Conservation (phyloP, 2,113 vertebrate genomes). For the Alethe castanea region DNA sequence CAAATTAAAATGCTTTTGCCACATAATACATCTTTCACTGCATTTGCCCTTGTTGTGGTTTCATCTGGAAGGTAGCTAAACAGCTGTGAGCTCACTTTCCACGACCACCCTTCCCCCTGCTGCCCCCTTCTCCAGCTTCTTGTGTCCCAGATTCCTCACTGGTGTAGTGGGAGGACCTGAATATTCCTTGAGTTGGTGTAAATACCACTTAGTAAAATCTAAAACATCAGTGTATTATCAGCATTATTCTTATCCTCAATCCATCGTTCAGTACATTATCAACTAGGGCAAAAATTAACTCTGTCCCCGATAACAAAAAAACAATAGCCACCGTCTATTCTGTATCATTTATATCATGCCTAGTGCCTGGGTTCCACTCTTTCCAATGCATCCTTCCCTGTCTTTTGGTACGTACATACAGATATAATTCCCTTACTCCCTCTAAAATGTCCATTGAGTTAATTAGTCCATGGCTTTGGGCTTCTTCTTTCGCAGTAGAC, state of each 20-base stretch:
- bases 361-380: neutral
- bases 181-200: neutral
- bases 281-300: neutral
- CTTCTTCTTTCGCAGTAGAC: neutral
- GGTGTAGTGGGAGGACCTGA: neutral
- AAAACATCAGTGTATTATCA: neutral
- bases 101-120: neutral
- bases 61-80: neutral
- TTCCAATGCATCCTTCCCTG: neutral
- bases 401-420: neutral
- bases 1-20: neutral
- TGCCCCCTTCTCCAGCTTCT: neutral
- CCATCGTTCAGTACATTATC: neutral
- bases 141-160: neutral
- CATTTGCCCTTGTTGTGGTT: neutral
- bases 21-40: neutral
- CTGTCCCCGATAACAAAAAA: neutral
- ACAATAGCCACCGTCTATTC: neutral
- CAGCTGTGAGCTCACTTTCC: neutral
- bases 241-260: neutral
- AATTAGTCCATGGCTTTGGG: neutral
- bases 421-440: neutral
- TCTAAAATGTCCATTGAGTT: neutral
- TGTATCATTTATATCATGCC: no score
- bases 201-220: neutral